Evolutionary conservation across 2,113 vertebrate genomes (phyloP).

Genomic region (Procavia capensis): DNA sequence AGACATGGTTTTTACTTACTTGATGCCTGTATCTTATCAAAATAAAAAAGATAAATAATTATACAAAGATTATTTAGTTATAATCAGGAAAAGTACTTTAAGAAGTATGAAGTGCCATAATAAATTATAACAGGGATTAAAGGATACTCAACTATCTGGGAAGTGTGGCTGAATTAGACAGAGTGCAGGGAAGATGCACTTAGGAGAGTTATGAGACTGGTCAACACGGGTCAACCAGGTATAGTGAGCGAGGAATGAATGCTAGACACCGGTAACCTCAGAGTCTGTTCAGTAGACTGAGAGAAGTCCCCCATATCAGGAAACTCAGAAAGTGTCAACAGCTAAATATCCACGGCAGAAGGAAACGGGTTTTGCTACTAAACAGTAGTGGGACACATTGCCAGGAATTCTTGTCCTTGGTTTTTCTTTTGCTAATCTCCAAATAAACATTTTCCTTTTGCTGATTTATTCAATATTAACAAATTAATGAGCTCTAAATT

Average conservation of each 20-base stretch:
- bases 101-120: background rate
- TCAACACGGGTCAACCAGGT: background rate
- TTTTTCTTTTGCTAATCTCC: background rate
- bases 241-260: background rate
- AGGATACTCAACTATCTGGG: background rate
- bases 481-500: background rate
- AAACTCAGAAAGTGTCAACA: background rate
- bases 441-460: slow-evolving; percentile 24
- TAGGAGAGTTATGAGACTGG: background rate
- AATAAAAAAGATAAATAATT: background rate
- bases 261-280: background rate
- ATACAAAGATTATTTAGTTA: background rate
- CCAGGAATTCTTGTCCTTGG: background rate
- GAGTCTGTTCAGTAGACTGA: background rate
- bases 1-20: background rate
- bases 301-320: background rate
- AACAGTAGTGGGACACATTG: background rate
- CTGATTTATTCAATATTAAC: slow-evolving; percentile 27
- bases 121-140: background rate
- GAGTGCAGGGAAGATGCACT: background rate
- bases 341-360: background rate
- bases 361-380: background rate
- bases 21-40: background rate
- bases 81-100: background rate
- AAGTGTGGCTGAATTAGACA: background rate